Evolutionary conservation across 1,140 invertebrate genomes (phyloP), one percentile per base, ranked within the genome.

Genomic region (Drosophila erecta): DNA sequence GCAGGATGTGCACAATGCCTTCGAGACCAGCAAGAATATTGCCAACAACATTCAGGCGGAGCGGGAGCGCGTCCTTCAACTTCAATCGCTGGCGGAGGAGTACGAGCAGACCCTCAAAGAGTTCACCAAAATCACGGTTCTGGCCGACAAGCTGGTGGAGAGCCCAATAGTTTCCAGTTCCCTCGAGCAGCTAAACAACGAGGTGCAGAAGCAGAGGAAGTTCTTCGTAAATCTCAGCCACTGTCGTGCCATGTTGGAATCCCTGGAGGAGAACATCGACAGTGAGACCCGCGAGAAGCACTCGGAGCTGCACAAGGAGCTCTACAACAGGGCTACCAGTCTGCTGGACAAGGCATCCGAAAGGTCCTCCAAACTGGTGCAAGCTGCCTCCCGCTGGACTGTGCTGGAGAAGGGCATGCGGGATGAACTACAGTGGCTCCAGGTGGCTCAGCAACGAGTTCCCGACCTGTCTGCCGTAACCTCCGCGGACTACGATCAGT

Each of bases 161-260:
- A 95, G 94, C 77, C 95, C 95, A 15, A 95, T 97, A 30, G 94
- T 95, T 2, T 96, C 96, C 1, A 94, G 93, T 40, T 95, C 95
- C 74, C 93, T 97, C 56, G 94, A 96, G 76, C 95, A 97, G 79
- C 92, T 97, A 10, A 96, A 96, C 79, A 96, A 97, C 80, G 97
- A 97, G 93, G 96, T 97, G 92, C 96, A 97, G 75, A 97, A 97
- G 83, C 96, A 97, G 85, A 94, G 96, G 43, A 97, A 97, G 83
- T 97, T 97, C 92, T 97, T 98, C 84, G 95, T 96, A 0, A 97
- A 97, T 79, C 92, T 98, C 10, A 97, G 96, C 79, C 96, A 97
- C 64, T 97, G 97, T 78, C 94, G 95, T 78, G 95, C 95, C 22
- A 96, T 97, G 70, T 92, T 98, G 17, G 96, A 97, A 92, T 97